A percentile compares a stretch with the other conserved stretches of the same genome.
phyloP scores from a whole-genome alignment of 1,140 invertebrate genomes.

The Zaprionus ornatus region DNA sequence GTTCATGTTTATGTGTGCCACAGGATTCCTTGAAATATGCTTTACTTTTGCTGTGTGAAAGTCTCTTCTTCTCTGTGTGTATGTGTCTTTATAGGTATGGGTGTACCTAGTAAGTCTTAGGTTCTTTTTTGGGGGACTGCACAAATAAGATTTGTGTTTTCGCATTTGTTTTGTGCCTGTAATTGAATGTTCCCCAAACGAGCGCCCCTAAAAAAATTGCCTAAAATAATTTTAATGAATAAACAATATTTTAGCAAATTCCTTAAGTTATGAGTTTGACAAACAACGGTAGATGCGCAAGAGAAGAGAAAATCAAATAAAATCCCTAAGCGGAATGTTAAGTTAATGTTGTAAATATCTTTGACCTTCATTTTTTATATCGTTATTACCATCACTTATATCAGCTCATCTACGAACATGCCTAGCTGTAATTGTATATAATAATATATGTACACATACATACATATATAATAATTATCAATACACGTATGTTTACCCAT shows the following conservation, averaged over 20 bases:
- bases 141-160: conserved; percentile 60
- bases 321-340: neutral
- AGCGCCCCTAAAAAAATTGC: conserved; percentile 1
- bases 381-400: neutral
- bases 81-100: neutral
- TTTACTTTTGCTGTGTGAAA: neutral
- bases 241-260: conserved; percentile 18
- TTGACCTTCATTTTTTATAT: neutral
- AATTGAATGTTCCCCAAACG: conserved; percentile 56
- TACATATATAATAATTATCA: no score
- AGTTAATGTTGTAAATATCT: neutral
- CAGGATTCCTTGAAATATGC: conserved; percentile 55
- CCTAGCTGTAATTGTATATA: neutral
- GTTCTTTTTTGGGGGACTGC: neutral
- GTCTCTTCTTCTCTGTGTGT: neutral
- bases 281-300: neutral
- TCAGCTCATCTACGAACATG: no score
- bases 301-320: neutral
- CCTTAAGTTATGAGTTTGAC: neutral
- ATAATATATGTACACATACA: neutral
- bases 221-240: conserved; percentile 18
- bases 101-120: neutral
- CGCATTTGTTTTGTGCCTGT: conserved; percentile 69
- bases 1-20: conserved; percentile 20
- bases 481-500: neutral